Evolutionary conservation across 2,113 vertebrate species (phyloP).

Genomic region (Atractosteus spatula): DNA sequence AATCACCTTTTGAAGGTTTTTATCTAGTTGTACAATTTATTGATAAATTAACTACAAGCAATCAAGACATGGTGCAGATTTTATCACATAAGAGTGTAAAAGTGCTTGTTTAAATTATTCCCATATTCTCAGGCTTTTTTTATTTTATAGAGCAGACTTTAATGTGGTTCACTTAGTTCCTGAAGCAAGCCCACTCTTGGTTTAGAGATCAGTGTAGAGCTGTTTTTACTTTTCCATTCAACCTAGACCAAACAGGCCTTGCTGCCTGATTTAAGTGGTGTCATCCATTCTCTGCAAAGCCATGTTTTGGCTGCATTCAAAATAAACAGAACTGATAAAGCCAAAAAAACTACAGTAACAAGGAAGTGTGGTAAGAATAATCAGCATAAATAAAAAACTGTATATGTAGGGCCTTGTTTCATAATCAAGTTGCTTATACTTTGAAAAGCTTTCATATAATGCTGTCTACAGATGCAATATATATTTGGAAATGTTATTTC

Average conservation of each 20-base stretch:
- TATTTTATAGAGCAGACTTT: background rate
- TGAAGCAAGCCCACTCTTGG: background rate
- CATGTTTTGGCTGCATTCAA: conserved; percentile 14
- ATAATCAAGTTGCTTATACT: background rate
- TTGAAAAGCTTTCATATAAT: too few relatives aligned
- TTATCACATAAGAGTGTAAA: too few relatives aligned
- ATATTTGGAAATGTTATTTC: too few relatives aligned
- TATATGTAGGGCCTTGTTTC: background rate
- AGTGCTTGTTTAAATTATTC: background rate
- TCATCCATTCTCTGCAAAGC: background rate
- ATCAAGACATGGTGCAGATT: too few relatives aligned
- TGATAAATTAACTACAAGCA: too few relatives aligned
- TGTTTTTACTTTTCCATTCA: conserved; percentile 11
- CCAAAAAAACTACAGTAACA: conserved; percentile 46
- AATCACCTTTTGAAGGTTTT: too few relatives aligned
- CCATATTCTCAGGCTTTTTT: background rate
- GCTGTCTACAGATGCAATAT: too few relatives aligned
- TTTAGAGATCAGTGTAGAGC: background rate
- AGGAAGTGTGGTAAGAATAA: conserved; percentile 22
- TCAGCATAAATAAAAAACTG: background rate
- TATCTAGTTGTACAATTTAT: too few relatives aligned
- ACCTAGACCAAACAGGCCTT: conserved; percentile 11
- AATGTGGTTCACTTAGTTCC: background rate
- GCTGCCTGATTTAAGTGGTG: background rate
- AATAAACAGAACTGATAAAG: conserved; percentile 27